A percentile compares a stretch with the other conserved stretches of the same genome.
Evolutionary conservation across 2,888 invertebrate species (phyloP).

Genomic region (Antheraea yamamai): DNA sequence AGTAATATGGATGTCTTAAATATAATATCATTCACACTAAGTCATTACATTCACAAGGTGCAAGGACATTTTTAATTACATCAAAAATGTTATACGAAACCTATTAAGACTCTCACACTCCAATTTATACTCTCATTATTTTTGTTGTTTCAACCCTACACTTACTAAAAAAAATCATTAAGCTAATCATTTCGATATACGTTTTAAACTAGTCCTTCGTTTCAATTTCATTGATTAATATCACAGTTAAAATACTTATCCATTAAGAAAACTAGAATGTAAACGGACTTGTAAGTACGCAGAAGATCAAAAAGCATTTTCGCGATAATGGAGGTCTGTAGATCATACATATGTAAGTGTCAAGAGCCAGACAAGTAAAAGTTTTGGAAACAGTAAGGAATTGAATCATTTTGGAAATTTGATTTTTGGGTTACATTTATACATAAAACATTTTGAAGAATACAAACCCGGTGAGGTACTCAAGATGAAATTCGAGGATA

Average conservation of each 20-base stretch:
- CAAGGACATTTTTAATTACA: neutral
- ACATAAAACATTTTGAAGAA: neutral
- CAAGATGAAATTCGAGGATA: neutral
- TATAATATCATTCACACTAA: constrained; percentile 11
- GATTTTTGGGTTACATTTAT: neutral
- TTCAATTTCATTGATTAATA: neutral
- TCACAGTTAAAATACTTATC: neutral
- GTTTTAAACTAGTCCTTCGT: neutral
- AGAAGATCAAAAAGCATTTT: neutral
- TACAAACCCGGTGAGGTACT: neutral
- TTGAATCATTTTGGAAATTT: neutral
- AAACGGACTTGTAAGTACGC: neutral
- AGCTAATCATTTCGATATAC: neutral
- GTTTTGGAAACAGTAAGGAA: neutral
- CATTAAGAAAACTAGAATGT: neutral
- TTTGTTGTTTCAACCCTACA: neutral
- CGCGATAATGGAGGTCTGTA: neutral
- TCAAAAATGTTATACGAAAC: neutral
- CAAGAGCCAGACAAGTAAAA: neutral
- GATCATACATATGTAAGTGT: neutral
- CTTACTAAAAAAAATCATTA: constrained; percentile 3
- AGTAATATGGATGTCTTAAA: constrained; percentile 14
- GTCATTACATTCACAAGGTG: constrained; percentile 9
- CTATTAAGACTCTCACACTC: neutral
- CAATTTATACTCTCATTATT: neutral